These are phyloP conservation scores for Iphiclides podalirius DNA, from an alignment of 2,888 invertebrate genomes.

Conservation along the genomic window DNA sequence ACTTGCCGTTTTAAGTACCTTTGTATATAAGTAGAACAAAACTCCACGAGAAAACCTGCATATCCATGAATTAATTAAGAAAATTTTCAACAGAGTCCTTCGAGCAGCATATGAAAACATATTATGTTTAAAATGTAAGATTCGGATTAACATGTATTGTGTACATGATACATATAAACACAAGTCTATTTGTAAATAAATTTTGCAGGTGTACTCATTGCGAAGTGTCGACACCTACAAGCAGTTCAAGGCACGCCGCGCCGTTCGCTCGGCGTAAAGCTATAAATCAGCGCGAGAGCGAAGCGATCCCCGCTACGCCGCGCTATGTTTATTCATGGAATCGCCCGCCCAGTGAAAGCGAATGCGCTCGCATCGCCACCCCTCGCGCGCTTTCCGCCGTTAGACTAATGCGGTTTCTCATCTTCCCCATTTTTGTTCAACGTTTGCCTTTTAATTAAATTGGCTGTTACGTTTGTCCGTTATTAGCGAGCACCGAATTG, in stretches of 20 bases:
- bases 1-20: too few relatives aligned
- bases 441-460: slow-evolving; percentile 22
- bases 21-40: too few relatives aligned
- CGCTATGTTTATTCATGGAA: slow-evolving; percentile 78
- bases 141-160: too few relatives aligned
- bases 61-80: too few relatives aligned
- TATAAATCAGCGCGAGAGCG: slow-evolving; percentile 61
- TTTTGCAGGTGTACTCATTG: background rate
- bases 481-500: slow-evolving; percentile 29
- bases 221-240: background rate
- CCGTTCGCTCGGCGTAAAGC: slow-evolving; percentile 33
- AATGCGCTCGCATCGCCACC: slow-evolving; percentile 58
- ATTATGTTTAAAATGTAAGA: too few relatives aligned
- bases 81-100: too few relatives aligned
- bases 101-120: too few relatives aligned
- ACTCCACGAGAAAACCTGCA: too few relatives aligned
- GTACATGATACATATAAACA: too few relatives aligned
- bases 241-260: slow-evolving; percentile 8
- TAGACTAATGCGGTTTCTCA: slow-evolving; percentile 21
- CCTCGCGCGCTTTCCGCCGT: slow-evolving; percentile 18
- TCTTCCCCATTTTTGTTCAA: slow-evolving; percentile 6
- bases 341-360: slow-evolving; percentile 71
- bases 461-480: slow-evolving; percentile 32
- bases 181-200: too few relatives aligned
- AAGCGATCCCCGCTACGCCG: slow-evolving; percentile 55